Conservation (phyloP, 2,113 vertebrate genomes). For the Sphaerodactylus townsendi region DNA sequence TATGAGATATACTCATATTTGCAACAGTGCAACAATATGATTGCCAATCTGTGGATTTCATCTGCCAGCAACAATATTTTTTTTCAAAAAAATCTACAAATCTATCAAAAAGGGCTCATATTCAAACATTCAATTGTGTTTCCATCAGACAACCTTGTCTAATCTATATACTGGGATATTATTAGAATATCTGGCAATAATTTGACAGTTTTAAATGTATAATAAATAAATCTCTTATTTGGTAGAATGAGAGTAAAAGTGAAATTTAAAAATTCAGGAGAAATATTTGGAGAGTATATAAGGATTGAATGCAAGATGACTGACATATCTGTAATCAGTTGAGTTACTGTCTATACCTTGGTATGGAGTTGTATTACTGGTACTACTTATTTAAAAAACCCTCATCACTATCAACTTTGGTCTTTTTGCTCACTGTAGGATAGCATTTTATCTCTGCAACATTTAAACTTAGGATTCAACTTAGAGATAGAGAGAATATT, state of each 20-base stretch:
- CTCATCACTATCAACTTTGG: too few species aligned
- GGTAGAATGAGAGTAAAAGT: background rate
- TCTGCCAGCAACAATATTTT: background rate
- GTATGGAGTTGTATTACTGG: too few species aligned
- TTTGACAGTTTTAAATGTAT: background rate
- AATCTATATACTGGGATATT: background rate
- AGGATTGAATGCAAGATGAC: background rate
- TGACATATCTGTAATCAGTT: background rate
- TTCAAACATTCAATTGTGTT: background rate
- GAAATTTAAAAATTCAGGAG: background rate
- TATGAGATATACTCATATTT: background rate
- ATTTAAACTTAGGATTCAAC: too few species aligned
- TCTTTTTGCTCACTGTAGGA: too few species aligned
- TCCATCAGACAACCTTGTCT: background rate
- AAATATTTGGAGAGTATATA: background rate
- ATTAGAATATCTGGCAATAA: background rate
- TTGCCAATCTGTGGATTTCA: conserved; percentile 2
- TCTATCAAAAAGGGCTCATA: background rate
- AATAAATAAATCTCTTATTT: background rate
- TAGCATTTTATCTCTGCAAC: too few species aligned
- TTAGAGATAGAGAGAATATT: too few species aligned
- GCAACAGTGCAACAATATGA: background rate
- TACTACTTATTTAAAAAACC: too few species aligned
- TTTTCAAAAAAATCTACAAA: background rate
- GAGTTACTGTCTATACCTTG: too few species aligned